Evolutionary conservation across 1,140 invertebrate species (phyloP).

Genomic region (Ptiloglossa arizonensis): DNA sequence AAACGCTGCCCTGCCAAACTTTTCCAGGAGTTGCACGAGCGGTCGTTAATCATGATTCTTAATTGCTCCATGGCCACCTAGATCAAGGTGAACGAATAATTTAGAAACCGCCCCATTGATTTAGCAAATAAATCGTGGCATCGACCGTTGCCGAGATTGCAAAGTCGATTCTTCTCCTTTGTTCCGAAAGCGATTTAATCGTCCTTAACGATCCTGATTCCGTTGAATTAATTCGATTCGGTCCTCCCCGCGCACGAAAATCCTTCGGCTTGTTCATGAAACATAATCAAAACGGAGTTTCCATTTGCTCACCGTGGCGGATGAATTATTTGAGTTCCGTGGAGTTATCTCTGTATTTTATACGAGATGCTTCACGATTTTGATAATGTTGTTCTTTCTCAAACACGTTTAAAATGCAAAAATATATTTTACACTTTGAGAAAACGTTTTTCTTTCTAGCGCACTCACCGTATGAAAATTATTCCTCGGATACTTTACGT

Average conservation of each 20-base stretch:
- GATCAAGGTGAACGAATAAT: constrained; percentile 61
- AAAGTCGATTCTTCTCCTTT: constrained; percentile 42
- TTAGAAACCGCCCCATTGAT: constrained; percentile 63
- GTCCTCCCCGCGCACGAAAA: neutral
- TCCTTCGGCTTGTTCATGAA: neutral
- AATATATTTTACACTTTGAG: too few relatives aligned
- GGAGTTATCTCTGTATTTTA: neutral
- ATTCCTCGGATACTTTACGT: too few relatives aligned
- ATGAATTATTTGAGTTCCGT: constrained; percentile 6
- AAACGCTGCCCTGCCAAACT: constrained; percentile 51
- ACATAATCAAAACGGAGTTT: constrained; percentile 25
- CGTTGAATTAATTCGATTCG: constrained; percentile 35
- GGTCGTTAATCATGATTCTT: constrained; percentile 69
- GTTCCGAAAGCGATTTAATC: constrained; percentile 55
- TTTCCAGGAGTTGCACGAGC: constrained; percentile 50
- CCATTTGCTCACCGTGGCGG: neutral
- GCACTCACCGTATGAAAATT: too few relatives aligned
- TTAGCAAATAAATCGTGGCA: constrained; percentile 68
- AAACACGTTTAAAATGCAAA: too few relatives aligned
- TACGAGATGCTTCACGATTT: too few relatives aligned
- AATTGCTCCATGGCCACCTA: constrained; percentile 65
- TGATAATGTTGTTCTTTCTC: too few relatives aligned
- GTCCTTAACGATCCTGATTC: constrained; percentile 58
- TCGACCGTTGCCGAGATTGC: constrained; percentile 53
- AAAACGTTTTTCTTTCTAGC: too few relatives aligned